Conservation (phyloP, 2,113 vertebrate genomes). For the Barbus barbus region DNA sequence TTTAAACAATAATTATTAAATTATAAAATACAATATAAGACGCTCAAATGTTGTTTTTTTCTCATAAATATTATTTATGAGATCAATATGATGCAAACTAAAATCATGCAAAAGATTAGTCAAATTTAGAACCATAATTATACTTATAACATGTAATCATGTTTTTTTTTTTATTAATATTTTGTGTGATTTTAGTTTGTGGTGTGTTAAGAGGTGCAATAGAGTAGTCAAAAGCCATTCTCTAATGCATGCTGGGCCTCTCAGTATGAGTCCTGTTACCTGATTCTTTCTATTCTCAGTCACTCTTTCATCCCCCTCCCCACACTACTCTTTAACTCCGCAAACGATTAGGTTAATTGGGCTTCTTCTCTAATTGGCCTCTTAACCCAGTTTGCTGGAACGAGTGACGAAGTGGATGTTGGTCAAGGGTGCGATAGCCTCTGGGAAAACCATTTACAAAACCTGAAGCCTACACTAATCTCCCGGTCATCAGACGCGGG, state of each 20-base stretch:
- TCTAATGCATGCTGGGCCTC: slow-evolving; percentile 24
- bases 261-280: slow-evolving; percentile 22
- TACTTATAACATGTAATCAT: too few relatives aligned
- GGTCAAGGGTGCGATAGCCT: slow-evolving; percentile 33
- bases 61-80: too few relatives aligned
- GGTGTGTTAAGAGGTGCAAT: too few relatives aligned
- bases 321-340: slow-evolving; percentile 44
- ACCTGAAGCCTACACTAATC: slow-evolving; percentile 36
- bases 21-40: too few relatives aligned
- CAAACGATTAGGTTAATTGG: slow-evolving; percentile 53
- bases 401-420: slow-evolving; percentile 34
- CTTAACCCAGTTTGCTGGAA: slow-evolving; percentile 57
- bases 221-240: not conserved
- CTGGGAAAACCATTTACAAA: slow-evolving; percentile 19
- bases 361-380: slow-evolving; percentile 52
- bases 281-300: slow-evolving; percentile 19
- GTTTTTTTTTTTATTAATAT: too few relatives aligned
- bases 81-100: too few relatives aligned
- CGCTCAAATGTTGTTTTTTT: too few relatives aligned
- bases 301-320: slow-evolving; percentile 8
- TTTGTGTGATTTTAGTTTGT: too few relatives aligned
- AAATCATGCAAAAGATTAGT: too few relatives aligned
- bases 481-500: slow-evolving; percentile 53
- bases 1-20: too few relatives aligned
- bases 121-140: too few relatives aligned